phyloP scores from a whole-genome alignment of 2,797 vertebrate species.

The Sebastolobus altivelis region DNA sequence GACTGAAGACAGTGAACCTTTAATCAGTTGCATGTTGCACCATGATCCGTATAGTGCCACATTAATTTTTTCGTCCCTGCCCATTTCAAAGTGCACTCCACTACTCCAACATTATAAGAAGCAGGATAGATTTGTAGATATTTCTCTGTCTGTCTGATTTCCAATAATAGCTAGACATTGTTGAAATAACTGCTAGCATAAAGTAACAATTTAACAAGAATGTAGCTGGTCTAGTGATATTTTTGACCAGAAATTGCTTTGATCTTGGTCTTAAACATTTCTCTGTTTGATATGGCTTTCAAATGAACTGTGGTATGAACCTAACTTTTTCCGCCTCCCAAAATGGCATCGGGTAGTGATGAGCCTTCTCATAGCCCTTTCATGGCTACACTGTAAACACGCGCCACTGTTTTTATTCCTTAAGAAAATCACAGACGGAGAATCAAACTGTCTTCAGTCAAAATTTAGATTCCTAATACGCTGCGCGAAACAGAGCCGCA shows the following conservation, averaged over 20 bases:
- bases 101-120: slow-evolving; percentile 9
- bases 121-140: slow-evolving; percentile 36
- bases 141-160: slow-evolving; percentile 56
- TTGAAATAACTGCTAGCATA: slow-evolving; percentile 64
- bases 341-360: slow-evolving; percentile 73
- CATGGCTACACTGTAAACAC: slow-evolving; percentile 75
- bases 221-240: slow-evolving; percentile 60
- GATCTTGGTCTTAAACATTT: slow-evolving; percentile 69
- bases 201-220: slow-evolving; percentile 65
- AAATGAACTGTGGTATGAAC: slow-evolving; percentile 70
- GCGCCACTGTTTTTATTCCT: slow-evolving; percentile 73
- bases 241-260: slow-evolving; percentile 68
- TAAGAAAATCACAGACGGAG: slow-evolving; percentile 81
- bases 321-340: slow-evolving; percentile 67
- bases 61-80: neutral
- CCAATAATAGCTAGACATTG: slow-evolving; percentile 65
- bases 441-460: slow-evolving; percentile 85
- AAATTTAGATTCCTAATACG: slow-evolving; percentile 85
- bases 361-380: slow-evolving; percentile 76
- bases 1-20: neutral
- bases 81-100: neutral
- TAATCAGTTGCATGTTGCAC: neutral
- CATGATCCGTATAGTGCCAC: slow-evolving; percentile 2
- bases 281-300: slow-evolving; percentile 75
- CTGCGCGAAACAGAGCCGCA: slow-evolving; percentile 67